Conservation (phyloP, 1,140 invertebrate species). For the Drosophila sp. region DNA sequence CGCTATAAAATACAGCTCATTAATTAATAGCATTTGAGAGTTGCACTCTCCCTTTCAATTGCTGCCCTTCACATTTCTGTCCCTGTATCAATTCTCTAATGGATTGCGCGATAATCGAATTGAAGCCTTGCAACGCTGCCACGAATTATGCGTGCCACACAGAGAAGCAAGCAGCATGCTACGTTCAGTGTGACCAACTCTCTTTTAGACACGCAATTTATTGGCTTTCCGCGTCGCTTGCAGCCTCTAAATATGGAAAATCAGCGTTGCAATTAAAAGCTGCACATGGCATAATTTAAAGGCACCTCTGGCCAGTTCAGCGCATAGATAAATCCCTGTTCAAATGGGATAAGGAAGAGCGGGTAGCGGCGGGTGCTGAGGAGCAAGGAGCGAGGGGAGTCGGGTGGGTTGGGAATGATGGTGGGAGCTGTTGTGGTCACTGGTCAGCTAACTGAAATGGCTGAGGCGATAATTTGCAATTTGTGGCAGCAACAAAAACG, state of each 20-base stretch:
- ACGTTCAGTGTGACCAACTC: constrained; percentile 21
- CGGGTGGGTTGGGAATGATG: too few relatives aligned
- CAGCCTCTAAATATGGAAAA: constrained; percentile 63
- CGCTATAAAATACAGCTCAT: constrained; percentile 11
- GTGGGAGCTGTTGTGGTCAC: constrained; percentile 8
- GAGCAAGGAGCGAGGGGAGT: too few relatives aligned
- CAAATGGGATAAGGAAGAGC: neutral
- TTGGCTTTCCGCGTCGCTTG: constrained; percentile 35
- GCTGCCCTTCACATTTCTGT: neutral
- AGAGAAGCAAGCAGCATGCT: neutral
- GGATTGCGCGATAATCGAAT: constrained; percentile 58
- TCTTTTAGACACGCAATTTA: constrained; percentile 43
- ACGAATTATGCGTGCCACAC: constrained; percentile 49
- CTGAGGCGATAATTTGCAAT: constrained; percentile 77
- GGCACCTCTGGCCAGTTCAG: constrained; percentile 58
- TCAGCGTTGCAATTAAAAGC: constrained; percentile 74
- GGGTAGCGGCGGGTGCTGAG: neutral
- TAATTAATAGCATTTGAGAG: constrained; percentile 20
- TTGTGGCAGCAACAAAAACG: constrained; percentile 51
- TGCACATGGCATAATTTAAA: constrained; percentile 78
- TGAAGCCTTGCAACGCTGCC: constrained; percentile 42
- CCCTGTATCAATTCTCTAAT: constrained; percentile 4
- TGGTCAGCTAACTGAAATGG: constrained; percentile 66
- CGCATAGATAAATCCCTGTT: constrained; percentile 56
- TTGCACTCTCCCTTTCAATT: constrained; percentile 8